Conservation (phyloP, 2,113 vertebrate genomes). For the Calyptomena viridis region DNA sequence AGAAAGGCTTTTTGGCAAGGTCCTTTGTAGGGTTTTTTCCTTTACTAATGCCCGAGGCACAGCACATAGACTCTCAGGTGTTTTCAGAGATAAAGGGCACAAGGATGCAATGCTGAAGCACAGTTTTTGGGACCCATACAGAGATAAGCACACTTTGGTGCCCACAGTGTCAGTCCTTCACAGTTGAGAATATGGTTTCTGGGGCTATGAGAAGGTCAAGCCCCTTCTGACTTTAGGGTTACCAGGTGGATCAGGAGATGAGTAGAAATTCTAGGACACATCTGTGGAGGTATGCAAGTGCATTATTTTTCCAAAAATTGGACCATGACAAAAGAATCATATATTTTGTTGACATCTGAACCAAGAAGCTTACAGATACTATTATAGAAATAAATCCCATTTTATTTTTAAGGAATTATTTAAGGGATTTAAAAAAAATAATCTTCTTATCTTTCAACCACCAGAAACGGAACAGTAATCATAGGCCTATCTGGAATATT, state of each 20-base stretch:
- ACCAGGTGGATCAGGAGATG: neutral
- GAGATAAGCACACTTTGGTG: too few species aligned
- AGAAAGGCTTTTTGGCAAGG: too few species aligned
- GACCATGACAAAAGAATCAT: neutral
- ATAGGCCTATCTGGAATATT: neutral
- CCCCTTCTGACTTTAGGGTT: neutral
- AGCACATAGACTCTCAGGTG: too few species aligned
- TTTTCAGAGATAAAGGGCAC: too few species aligned
- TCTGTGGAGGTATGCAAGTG: neutral
- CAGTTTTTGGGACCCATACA: too few species aligned
- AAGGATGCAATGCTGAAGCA: too few species aligned
- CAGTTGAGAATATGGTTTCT: neutral
- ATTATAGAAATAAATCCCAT: neutral
- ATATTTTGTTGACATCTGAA: neutral
- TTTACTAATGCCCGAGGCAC: too few species aligned
- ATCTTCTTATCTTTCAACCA: neutral
- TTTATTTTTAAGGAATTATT: constrained; percentile 14
- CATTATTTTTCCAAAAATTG: neutral
- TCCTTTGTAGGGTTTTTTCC: too few species aligned
- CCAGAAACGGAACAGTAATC: neutral
- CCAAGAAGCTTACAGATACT: neutral
- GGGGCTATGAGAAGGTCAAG: neutral
- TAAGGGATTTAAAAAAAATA: neutral
- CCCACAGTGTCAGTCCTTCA: too few species aligned
- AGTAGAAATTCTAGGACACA: neutral